Evolutionary conservation across 2,888 invertebrate species (phyloP), one percentile per base, ranked within the genome.

Genomic region (Osmoderma eremita): DNA sequence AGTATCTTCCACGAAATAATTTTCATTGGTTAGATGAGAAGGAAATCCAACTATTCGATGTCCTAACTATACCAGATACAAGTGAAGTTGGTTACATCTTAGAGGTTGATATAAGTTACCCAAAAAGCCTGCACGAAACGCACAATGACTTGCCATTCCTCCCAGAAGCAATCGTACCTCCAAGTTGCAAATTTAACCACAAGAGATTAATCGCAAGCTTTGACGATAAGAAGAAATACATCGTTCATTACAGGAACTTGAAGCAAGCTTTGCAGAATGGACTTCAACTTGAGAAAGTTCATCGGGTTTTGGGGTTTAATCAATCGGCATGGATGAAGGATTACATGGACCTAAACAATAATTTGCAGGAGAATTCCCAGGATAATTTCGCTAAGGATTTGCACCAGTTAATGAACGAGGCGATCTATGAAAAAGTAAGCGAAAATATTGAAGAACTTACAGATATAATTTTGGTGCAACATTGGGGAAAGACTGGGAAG

Each of bases 61-160:
- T 30, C 6, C 30, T 2, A 30, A 30, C 5, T 6, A 30, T 30
- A 30, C 1, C 30, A 30, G 30, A 30, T 10, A 30, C 30, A 6
- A 36, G 63, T 51, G 20, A 41, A 68, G 63, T 56, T 8, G 78
- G 79, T 3, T 78, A 75, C 65, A 75, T 78, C 41, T 71, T 79
- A 17, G 78, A 80, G 69, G 78, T 80, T 3, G 78, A 80, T 53
- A 39, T 73, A 13, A 68, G 70, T 12, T 74, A 74, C 63, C 73
- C 73, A 1, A 38, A 65, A 10, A 18, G 67, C 3, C 48, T 78
- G 22, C 78, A 78, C 66, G 74, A 78, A 63, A 3, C 18, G 2
- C 79, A 80, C 65, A 74, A 73, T 48, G 78, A 79, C 70, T 67
- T 78, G 10, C 77, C 77, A 3, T 78, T 80, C 67, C 77, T 76